A percentile compares a stretch with the other conserved stretches of the same genome.
Evolutionary conservation across 2,888 invertebrate genomes (phyloP).

Genomic region (Siphonodentalium dalli): DNA sequence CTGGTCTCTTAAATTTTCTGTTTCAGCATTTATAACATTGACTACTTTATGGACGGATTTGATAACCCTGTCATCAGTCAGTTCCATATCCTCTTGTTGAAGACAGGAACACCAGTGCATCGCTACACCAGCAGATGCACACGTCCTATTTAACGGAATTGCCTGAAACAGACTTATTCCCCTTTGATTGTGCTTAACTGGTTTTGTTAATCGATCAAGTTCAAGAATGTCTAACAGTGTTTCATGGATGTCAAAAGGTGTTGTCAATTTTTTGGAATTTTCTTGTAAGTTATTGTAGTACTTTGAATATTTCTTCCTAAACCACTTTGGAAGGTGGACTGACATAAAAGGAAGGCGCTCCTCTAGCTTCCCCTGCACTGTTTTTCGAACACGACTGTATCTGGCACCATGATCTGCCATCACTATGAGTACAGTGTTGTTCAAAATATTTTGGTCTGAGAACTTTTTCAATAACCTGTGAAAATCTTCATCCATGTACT

Average conservation of each 20-base stretch:
- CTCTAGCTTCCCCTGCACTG: constrained; percentile 57
- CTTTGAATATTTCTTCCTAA: constrained; percentile 36
- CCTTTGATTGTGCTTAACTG: constrained; percentile 12
- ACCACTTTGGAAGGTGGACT: constrained; percentile 46
- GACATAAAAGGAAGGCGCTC: constrained; percentile 60
- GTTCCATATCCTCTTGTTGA: constrained; percentile 32
- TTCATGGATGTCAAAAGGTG: constrained; percentile 59
- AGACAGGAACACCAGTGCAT: constrained; percentile 61
- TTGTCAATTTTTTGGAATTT: constrained; percentile 49
- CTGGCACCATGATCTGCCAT: constrained; percentile 60
- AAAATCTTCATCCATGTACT: constrained; percentile 54
- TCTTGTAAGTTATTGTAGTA: constrained; percentile 33
- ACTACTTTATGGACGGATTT: constrained; percentile 35
- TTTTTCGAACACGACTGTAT: constrained; percentile 45
- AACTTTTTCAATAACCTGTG: constrained; percentile 39
- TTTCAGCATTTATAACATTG: constrained; percentile 37
- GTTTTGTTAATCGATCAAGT: constrained; percentile 36
- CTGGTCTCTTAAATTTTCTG: constrained; percentile 25
- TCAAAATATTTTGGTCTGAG: constrained; percentile 36
- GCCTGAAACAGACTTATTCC: constrained; percentile 51
- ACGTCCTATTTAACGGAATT: constrained; percentile 52
- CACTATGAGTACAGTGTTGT: constrained; percentile 53
- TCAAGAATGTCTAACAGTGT: constrained; percentile 49
- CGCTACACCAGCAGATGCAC: constrained; percentile 43
- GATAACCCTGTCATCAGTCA: constrained; percentile 33